phyloP scores from a whole-genome alignment of 2,888 invertebrate species.

The Leptogaster cylindrica region DNA sequence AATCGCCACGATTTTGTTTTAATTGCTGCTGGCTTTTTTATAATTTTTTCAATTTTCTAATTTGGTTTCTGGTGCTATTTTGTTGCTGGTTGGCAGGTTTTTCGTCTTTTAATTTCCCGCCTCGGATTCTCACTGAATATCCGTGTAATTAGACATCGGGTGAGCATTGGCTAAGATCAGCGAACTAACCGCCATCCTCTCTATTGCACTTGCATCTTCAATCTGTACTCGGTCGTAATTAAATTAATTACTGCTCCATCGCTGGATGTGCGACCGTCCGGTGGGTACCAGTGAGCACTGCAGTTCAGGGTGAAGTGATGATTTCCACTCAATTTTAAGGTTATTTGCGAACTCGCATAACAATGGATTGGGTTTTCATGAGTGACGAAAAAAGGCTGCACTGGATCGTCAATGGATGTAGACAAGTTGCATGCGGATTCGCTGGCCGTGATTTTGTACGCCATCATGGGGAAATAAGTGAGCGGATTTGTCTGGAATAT shows the following conservation, averaged over 20 bases:
- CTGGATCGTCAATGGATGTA: slow-evolving; percentile 1
- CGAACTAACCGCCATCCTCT: slow-evolving; percentile 15
- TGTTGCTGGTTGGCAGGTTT: slow-evolving; percentile 31
- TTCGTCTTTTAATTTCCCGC: slow-evolving; percentile 38
- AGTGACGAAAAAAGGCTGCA: slow-evolving; percentile 24
- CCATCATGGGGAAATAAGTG: background rate
- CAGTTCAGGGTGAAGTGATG: slow-evolving; percentile 20
- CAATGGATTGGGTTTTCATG: background rate
- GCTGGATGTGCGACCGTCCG: background rate
- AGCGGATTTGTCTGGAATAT: slow-evolving; percentile 8
- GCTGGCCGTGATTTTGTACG: slow-evolving; percentile 27
- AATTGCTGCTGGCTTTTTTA: slow-evolving; percentile 23
- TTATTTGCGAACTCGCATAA: background rate
- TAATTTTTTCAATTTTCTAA: slow-evolving; percentile 36
- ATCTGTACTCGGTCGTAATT: background rate
- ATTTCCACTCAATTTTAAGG: slow-evolving; percentile 19
- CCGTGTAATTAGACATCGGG: slow-evolving; percentile 38
- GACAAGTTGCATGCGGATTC: slow-evolving; percentile 17
- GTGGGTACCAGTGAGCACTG: no score
- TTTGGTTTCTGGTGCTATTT: slow-evolving; percentile 11
- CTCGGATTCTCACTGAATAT: slow-evolving; percentile 38
- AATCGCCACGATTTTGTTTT: slow-evolving; percentile 3
- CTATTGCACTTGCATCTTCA: slow-evolving; percentile 2
- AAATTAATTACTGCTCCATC: slow-evolving; percentile 18
- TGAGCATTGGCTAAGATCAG: slow-evolving; percentile 20